phyloP scores from a whole-genome alignment of 2,888 invertebrate genomes.

The Thera obeliscata region DNA sequence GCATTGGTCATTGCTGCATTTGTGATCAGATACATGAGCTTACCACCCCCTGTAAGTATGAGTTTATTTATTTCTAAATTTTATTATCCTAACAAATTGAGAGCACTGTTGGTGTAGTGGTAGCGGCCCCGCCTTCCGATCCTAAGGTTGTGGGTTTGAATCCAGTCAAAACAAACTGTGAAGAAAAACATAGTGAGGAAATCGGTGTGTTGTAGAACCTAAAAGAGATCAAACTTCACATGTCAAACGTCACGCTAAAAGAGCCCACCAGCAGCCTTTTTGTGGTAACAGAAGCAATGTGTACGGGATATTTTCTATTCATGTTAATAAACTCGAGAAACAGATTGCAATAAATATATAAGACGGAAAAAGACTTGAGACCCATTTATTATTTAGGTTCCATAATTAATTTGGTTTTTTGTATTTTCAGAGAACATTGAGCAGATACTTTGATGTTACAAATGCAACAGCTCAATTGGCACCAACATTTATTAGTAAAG shows the following conservation, averaged over 20 bases:
- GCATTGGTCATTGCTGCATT: slow-evolving; percentile 93
- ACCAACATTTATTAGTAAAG: slow-evolving; percentile 97
- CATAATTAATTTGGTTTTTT: neutral
- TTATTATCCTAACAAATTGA: neutral
- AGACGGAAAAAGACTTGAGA: neutral
- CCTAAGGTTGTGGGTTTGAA: no score
- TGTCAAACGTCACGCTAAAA: neutral
- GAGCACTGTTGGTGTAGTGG: no score
- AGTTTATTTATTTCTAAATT: no score
- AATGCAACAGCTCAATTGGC: slow-evolving; percentile 96
- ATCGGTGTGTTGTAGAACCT: no score
- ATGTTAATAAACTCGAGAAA: no score
- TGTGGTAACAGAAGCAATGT: neutral
- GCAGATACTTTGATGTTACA: slow-evolving; percentile 95
- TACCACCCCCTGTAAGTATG: slow-evolving; percentile 93
- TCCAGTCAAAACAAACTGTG: no score
- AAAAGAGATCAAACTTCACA: no score
- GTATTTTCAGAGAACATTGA: slow-evolving; percentile 90
- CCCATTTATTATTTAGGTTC: neutral
- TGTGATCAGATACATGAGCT: slow-evolving; percentile 94
- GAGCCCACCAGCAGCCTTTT: no score
- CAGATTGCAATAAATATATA: no score
- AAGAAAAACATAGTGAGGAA: no score
- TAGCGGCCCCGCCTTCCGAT: no score
- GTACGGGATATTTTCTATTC: no score